These are phyloP conservation scores for Orchesella flavescens DNA, from an alignment of 2,888 invertebrate genomes.

Conservation along the genomic window DNA sequence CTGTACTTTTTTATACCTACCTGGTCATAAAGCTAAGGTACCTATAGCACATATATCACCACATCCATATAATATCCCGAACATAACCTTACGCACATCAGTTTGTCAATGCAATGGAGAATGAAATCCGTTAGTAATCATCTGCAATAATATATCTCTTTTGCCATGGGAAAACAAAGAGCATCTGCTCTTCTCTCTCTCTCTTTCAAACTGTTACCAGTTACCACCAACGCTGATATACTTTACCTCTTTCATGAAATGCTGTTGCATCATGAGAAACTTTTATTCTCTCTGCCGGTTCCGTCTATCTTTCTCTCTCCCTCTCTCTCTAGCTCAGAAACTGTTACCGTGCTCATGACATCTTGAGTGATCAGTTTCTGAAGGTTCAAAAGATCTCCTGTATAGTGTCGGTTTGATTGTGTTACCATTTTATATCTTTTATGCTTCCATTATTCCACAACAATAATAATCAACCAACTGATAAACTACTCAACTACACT, in stretches of 20 bases:
- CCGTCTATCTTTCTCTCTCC: no score
- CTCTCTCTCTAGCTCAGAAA: constrained; percentile 13
- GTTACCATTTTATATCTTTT: constrained; percentile 34
- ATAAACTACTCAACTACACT: constrained; percentile 26
- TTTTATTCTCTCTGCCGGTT: neutral
- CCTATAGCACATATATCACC: no score
- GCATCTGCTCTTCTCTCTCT: constrained; percentile 48
- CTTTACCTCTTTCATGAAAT: constrained; percentile 1
- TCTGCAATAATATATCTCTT: constrained; percentile 54
- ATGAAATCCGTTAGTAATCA: constrained; percentile 58
- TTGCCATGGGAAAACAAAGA: constrained; percentile 59
- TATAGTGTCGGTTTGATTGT: constrained; percentile 35
- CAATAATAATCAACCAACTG: constrained; percentile 34
- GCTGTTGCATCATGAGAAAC: constrained; percentile 14
- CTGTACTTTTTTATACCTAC: no score
- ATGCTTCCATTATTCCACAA: constrained; percentile 17
- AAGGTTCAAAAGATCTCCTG: constrained; percentile 51
- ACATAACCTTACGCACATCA: neutral
- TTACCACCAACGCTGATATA: constrained; percentile 7
- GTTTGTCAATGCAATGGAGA: constrained; percentile 42
- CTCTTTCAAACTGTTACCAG: constrained; percentile 7
- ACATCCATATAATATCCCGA: no score
- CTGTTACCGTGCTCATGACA: constrained; percentile 43
- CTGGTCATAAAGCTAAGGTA: no score
- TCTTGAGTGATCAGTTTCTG: constrained; percentile 8